Percentiles rank a stretch among this genome's conserved stretches.
phyloP scores from a whole-genome alignment of 2,888 invertebrate species.

The Achlya flavicornis region DNA sequence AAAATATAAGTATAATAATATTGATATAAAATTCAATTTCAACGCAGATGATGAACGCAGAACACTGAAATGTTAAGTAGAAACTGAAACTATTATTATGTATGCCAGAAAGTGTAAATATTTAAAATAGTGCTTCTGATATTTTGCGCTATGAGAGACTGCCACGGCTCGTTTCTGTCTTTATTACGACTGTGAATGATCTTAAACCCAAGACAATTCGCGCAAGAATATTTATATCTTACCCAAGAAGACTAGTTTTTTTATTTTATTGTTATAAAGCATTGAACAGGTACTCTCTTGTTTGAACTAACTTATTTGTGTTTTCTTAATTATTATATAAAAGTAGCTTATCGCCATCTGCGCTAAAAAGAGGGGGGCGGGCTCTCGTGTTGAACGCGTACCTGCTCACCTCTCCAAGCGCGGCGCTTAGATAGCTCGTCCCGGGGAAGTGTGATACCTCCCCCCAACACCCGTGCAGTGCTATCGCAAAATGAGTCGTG shows the following conservation, averaged over 20 bases:
- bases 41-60: neutral
- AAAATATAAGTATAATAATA: too few species aligned
- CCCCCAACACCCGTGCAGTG: too few species aligned
- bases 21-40: too few species aligned
- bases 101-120: neutral
- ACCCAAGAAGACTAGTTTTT: neutral
- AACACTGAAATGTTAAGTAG: neutral
- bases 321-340: too few species aligned
- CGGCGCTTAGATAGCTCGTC: too few species aligned
- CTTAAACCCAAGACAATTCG: neutral
- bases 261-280: neutral
- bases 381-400: too few species aligned
- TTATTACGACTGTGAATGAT: neutral
- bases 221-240: neutral
- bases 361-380: too few species aligned
- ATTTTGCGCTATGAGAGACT: neutral
- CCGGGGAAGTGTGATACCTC: too few species aligned
- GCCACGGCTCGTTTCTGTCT: constrained; percentile 3
- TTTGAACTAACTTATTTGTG: neutral
- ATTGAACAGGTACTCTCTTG: neutral
- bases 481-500: too few species aligned
- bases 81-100: neutral
- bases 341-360: too few species aligned
- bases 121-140: neutral
- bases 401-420: too few species aligned